Evolutionary conservation across 2,113 vertebrate species (phyloP).

Genomic region (Protobothrops mucrosquamatus): DNA sequence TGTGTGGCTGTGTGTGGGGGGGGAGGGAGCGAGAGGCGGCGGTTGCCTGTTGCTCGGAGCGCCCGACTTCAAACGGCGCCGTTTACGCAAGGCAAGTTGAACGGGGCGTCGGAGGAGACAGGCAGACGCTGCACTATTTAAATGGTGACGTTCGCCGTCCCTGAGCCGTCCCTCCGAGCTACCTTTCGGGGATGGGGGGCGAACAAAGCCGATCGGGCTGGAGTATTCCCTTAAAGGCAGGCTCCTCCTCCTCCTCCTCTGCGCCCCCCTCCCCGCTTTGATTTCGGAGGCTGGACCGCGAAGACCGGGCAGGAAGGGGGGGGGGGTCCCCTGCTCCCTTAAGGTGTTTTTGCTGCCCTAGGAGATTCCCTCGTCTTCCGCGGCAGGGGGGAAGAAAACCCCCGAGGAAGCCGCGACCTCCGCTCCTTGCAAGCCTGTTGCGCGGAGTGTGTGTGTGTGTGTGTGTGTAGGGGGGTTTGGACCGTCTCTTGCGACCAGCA

Average conservation of each 20-base stretch:
- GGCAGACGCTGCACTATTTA: background rate
- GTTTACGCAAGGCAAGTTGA: background rate
- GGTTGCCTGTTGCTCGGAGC: background rate
- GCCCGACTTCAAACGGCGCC: background rate
- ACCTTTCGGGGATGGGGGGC: background rate
- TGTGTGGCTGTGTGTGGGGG: too few species aligned
- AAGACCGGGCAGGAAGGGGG: background rate
- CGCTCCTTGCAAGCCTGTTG: accelerated
- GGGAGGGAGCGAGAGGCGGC: background rate
- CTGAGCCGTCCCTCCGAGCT: too few species aligned
- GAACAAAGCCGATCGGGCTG: background rate
- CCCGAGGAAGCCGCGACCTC: accelerated
- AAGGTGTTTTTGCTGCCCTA: slow-evolving; percentile 59
- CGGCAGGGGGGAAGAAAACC: background rate
- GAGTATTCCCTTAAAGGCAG: slow-evolving; percentile 58
- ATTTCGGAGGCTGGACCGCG: background rate
- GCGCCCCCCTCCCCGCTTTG: background rate
- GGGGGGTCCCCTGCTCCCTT: background rate
- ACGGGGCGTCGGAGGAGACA: background rate
- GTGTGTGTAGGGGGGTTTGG: too few species aligned
- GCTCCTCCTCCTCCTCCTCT: slow-evolving; percentile 57
- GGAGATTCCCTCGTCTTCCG: background rate
- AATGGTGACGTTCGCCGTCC: background rate
- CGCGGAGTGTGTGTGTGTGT: background rate
- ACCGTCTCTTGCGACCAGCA: background rate